Conservation (phyloP, 1,140 invertebrate genomes). For the Ips nitidus region DNA sequence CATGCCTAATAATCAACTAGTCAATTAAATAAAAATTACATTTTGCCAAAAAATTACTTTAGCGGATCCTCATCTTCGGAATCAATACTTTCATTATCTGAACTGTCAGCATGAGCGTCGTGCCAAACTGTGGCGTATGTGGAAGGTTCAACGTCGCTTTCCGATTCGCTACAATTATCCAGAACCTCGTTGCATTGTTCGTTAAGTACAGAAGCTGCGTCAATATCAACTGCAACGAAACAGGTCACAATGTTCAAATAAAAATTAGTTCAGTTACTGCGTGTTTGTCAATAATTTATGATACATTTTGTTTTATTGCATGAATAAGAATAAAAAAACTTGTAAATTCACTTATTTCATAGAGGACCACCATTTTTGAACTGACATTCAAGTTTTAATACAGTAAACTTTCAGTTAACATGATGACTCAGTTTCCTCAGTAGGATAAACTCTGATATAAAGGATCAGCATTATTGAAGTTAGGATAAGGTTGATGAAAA, state of each 20-base stretch:
- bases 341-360: no score
- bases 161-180: slow-evolving; percentile 71
- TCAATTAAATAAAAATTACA: slow-evolving; percentile 9
- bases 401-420: no score
- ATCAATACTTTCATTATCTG: slow-evolving; percentile 75
- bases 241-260: slow-evolving; percentile 4
- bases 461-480: no score
- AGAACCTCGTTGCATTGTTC: slow-evolving; percentile 61
- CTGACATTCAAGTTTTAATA: no score
- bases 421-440: no score
- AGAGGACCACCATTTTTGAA: no score
- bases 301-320: background rate
- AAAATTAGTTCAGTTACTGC: background rate
- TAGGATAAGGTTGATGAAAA: no score
- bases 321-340: background rate
- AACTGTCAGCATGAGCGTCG: slow-evolving; percentile 68
- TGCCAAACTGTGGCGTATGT: slow-evolving; percentile 66
- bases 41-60: slow-evolving; percentile 58
- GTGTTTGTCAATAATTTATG: background rate
- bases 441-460: no score
- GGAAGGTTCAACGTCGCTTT: slow-evolving; percentile 70
- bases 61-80: slow-evolving; percentile 76
- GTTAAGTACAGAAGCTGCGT: slow-evolving; percentile 58
- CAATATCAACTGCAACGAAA: slow-evolving; percentile 58
- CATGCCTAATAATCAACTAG: slow-evolving; percentile 66